Evolutionary conservation across 37 sponge, comb jelly and placozoan genomes (phyloP), one percentile per base, ranked within the genome.

Genomic region (Chondrosia reniformis): DNA sequence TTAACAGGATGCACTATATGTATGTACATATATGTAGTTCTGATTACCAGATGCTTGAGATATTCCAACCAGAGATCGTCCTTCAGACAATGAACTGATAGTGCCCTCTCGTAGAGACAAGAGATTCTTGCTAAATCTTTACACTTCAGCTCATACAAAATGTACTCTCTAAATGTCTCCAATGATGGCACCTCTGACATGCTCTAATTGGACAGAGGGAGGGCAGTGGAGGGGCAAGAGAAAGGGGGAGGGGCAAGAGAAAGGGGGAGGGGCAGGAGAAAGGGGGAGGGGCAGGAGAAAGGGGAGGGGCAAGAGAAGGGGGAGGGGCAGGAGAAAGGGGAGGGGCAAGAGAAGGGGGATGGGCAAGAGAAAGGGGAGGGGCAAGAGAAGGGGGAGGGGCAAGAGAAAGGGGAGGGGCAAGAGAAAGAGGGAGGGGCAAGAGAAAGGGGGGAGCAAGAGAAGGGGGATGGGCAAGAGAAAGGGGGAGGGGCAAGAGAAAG

Each of bases 1-100:
- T n/a, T n/a, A n/a, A n/a, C n/a, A n/a, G n/a, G n/a, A n/a, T n/a
- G n/a, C n/a, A n/a, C n/a, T n/a, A n/a, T n/a, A n/a, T n/a, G n/a
- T n/a, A n/a, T n/a, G n/a, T n/a, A n/a, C n/a, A n/a, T n/a, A n/a
- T n/a, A n/a, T n/a, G n/a, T n/a, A n/a, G n/a, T n/a, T n/a, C n/a
- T n/a, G n/a, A n/a, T 72, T 39, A 91, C 92, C 76, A 93, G 46
- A 33, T 67, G 89, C 34, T 33, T 77, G 7, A 73, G 42, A 58
- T 89, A 93, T 22, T 86, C 63, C 45, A 37, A 41, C 93, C 93
- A 93, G 63, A 93, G 77, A 13, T 75, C 66, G 6, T 46, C 49
- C 63, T 80, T 67, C 9, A 93, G 84, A 19, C 77, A 79, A 41
- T 89, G 81, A 64, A 82, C 63, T 2, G 87, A 64, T 25, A 93